Conservation (phyloP, 2,113 vertebrate genomes). For the Numida meleagris region DNA sequence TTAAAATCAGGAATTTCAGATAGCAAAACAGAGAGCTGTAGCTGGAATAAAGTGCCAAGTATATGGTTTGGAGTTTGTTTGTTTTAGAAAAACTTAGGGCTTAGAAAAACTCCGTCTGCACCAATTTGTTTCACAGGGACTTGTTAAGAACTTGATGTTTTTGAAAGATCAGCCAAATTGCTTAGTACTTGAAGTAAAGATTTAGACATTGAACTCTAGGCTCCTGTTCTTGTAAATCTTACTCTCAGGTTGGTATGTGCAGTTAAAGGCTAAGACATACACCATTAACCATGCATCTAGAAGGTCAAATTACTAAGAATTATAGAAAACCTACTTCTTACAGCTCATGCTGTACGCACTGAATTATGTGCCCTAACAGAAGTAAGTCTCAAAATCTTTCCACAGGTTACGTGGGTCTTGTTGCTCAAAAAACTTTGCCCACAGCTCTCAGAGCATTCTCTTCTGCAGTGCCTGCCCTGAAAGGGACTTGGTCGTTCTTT, state of each 20-base stretch:
- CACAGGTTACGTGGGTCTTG: not conserved
- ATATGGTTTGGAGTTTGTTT: not conserved
- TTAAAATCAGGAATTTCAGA: not conserved
- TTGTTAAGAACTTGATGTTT: not conserved
- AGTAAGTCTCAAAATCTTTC: not conserved
- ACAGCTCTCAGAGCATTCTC: not conserved
- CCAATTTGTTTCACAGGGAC: not conserved
- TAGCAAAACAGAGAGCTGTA: not conserved
- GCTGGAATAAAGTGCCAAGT: not conserved
- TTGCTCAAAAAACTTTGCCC: not conserved
- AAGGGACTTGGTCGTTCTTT: not conserved
- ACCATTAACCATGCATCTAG: not conserved
- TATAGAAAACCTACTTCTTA: not conserved
- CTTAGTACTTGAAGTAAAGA: not conserved
- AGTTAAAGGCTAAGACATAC: not conserved
- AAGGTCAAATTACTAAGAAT: not conserved
- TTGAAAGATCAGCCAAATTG: not conserved
- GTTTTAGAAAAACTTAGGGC: not conserved
- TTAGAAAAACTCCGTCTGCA: not conserved
- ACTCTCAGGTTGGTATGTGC: not conserved
- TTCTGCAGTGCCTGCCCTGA: not conserved
- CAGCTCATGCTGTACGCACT: not conserved
- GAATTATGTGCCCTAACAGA: not conserved
- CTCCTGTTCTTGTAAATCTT: not conserved
- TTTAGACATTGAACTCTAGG: not conserved